A percentile compares a stretch with the other conserved stretches of the same genome.
Evolutionary conservation across 2,113 vertebrate genomes (phyloP).

Genomic region (Sula dactylatra): DNA sequence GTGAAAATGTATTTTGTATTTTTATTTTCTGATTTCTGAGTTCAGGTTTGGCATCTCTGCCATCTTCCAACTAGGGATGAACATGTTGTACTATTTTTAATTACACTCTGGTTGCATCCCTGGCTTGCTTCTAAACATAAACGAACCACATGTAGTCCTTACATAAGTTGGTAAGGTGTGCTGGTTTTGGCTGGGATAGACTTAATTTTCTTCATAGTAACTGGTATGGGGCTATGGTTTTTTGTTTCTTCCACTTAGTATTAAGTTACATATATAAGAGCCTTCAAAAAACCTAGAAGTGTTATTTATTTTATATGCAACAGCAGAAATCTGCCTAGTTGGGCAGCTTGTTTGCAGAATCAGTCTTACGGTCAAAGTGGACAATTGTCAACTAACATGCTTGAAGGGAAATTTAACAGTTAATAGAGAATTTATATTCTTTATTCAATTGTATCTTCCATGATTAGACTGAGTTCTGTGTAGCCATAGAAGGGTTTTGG

Average conservation of each 20-base stretch:
- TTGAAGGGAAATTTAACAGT: background rate
- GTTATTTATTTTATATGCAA: background rate
- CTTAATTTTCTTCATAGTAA: too few relatives aligned
- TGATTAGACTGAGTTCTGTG: background rate
- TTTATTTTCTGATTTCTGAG: conserved; percentile 23
- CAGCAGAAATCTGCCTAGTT: background rate
- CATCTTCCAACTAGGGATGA: background rate
- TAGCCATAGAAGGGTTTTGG: background rate
- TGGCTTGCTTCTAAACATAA: conserved; percentile 55
- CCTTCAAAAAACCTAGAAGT: background rate
- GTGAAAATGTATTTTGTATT: background rate
- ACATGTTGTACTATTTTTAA: conserved; percentile 39
- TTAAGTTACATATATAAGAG: background rate
- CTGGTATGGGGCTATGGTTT: background rate
- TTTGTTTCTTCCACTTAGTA: background rate
- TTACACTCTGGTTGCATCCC: background rate
- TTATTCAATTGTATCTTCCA: background rate
- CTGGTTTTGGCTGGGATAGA: too few relatives aligned
- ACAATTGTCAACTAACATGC: rapidly evolving
- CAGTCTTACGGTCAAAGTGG: background rate
- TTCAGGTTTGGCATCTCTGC: background rate
- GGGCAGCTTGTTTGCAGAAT: background rate
- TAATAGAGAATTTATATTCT: background rate
- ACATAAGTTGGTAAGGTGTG: background rate
- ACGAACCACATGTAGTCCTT: background rate